A percentile compares a stretch with the other conserved stretches of the same genome.
These are phyloP conservation scores for Pangasius djambal DNA, from an alignment of 2,797 vertebrate species.

Conservation along the genomic window DNA sequence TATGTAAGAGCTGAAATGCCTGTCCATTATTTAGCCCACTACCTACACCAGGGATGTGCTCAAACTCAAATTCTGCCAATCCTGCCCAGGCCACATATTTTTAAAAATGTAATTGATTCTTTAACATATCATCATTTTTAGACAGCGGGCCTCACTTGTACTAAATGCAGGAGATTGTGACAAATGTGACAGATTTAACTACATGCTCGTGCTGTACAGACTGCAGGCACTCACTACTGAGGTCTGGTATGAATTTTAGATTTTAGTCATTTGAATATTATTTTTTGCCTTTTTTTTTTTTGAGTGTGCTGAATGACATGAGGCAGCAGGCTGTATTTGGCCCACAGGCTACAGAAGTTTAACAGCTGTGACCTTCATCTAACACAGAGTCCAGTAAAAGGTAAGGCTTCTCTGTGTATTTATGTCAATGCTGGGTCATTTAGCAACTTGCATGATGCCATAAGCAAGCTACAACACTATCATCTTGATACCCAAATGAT, in stretches of 20 bases:
- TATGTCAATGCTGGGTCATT: neutral
- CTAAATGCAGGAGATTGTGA: neutral
- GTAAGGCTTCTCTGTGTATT: neutral
- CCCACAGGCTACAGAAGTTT: neutral
- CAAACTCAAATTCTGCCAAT: neutral
- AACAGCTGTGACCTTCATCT: neutral
- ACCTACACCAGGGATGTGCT: neutral
- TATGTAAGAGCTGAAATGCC: neutral
- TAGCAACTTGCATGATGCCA: neutral
- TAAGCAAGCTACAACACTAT: neutral
- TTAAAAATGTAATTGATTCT: neutral
- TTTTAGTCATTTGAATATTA: neutral
- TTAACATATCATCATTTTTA: neutral
- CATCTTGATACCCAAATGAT: neutral
- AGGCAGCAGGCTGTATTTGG: neutral
- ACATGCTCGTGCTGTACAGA: neutral
- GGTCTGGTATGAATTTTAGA: neutral
- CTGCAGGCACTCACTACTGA: neutral
- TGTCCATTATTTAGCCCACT: neutral
- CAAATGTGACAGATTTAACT: neutral
- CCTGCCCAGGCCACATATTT: neutral
- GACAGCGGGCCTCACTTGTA: neutral
- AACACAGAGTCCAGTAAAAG: neutral
- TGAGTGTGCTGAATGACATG: neutral
- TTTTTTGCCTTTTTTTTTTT: neutral